phyloP scores from a whole-genome alignment of 2,888 invertebrate genomes.

The Acanthosepion lycidas region DNA sequence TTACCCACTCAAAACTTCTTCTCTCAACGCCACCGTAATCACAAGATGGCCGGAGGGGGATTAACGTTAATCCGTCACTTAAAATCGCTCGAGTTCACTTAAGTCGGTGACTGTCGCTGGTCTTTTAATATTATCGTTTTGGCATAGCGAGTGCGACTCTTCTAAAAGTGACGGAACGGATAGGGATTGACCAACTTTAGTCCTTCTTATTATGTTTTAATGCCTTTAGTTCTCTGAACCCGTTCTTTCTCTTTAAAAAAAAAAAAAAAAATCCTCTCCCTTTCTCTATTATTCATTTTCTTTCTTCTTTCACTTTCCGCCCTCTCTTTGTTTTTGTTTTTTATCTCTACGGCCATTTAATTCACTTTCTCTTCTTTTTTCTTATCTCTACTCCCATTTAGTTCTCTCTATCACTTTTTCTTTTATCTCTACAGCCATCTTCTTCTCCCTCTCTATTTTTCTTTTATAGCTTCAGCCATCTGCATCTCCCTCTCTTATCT shows the following conservation, averaged over 20 bases:
- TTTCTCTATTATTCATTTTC: background rate
- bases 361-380: no score
- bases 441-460: background rate
- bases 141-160: background rate
- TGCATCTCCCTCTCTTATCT: background rate
- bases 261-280: background rate
- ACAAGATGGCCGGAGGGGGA: background rate
- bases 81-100: constrained; percentile 22
- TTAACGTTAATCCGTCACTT: constrained; percentile 33
- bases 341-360: no score
- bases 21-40: background rate
- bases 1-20: constrained; percentile 33
- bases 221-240: background rate
- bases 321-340: background rate
- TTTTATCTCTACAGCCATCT: no score
- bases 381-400: no score
- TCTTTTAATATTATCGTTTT: constrained; percentile 4
- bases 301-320: background rate
- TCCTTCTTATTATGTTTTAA: background rate
- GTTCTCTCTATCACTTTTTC: no score
- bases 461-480: background rate
- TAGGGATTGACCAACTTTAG: background rate
- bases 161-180: background rate
- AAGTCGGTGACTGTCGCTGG: constrained; percentile 21
- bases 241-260: no score